Evolutionary conservation across 1,140 invertebrate species (phyloP).

Genomic region (Drosophila albomicans): DNA sequence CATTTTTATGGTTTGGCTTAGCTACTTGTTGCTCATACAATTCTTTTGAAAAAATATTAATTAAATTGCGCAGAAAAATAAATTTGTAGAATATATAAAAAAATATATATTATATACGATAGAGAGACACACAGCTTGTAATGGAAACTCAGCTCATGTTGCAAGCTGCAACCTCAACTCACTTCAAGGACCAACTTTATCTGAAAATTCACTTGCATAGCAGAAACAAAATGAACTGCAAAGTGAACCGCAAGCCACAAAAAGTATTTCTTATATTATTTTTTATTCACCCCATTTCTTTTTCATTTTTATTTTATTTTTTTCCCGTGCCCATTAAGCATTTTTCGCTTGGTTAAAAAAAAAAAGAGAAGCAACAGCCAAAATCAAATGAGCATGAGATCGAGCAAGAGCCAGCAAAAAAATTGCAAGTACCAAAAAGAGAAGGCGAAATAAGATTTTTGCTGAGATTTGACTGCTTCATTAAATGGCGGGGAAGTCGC

Average conservation of each 20-base stretch:
- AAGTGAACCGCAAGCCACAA: slow-evolving; percentile 35
- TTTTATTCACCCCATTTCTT: neutral
- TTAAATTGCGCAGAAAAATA: neutral
- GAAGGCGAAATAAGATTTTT: slow-evolving; percentile 47
- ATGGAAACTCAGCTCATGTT: slow-evolving; percentile 12
- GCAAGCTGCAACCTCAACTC: slow-evolving; percentile 3
- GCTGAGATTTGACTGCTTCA: slow-evolving; percentile 59
- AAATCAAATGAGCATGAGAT: slow-evolving; percentile 59
- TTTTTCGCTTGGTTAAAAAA: slow-evolving; percentile 42
- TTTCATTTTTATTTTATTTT: slow-evolving; percentile 11
- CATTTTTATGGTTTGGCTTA: slow-evolving; percentile 59
- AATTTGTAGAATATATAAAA: neutral
- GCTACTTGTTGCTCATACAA: slow-evolving; percentile 66
- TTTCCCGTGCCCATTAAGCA: slow-evolving; percentile 45
- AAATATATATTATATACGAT: neutral
- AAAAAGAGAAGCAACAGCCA: slow-evolving; percentile 29
- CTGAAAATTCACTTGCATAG: slow-evolving; percentile 44
- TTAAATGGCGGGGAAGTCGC: slow-evolving; percentile 30
- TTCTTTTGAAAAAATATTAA: neutral
- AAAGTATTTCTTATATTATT: slow-evolving; percentile 38
- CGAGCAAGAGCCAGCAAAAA: slow-evolving; percentile 31
- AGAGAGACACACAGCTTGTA: slow-evolving; percentile 7
- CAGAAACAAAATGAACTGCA: slow-evolving; percentile 33
- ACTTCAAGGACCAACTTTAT: slow-evolving; percentile 39
- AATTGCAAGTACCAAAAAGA: slow-evolving; percentile 25